A percentile compares a stretch with the other conserved stretches of the same genome.
Evolutionary conservation across 1,140 invertebrate genomes (phyloP).

Genomic region (Drosophila dunni): DNA sequence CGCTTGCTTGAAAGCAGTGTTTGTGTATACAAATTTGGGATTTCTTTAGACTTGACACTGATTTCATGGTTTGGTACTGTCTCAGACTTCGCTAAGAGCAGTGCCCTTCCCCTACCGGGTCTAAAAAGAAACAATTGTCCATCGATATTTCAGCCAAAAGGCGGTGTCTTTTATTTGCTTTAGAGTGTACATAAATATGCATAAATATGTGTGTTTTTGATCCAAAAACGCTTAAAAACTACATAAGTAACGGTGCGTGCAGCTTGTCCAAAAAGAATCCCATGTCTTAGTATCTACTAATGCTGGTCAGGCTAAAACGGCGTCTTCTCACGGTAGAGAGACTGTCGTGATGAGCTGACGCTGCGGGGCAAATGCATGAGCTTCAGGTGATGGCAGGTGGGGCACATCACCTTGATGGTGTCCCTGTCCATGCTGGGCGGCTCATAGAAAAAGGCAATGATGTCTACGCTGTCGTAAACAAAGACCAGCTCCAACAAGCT

Average conservation of each 20-base stretch:
- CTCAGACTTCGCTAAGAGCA: too few relatives aligned
- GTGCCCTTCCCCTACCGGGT: too few relatives aligned
- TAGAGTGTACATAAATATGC: slow-evolving; percentile 56
- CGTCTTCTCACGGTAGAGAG: slow-evolving; percentile 71
- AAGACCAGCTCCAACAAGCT: slow-evolving; percentile 86
- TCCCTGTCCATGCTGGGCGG: slow-evolving; percentile 66
- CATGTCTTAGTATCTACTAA: slow-evolving; percentile 10
- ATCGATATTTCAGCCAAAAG: slow-evolving; percentile 17
- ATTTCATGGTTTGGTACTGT: too few relatives aligned
- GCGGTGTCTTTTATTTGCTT: slow-evolving; percentile 55
- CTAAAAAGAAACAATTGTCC: neutral
- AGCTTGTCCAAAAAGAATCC: slow-evolving; percentile 46
- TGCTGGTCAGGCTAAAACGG: slow-evolving; percentile 49
- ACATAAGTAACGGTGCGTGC: slow-evolving; percentile 74
- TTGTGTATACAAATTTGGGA: too few relatives aligned
- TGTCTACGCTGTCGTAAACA: slow-evolving; percentile 84
- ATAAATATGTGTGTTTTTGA: slow-evolving; percentile 30
- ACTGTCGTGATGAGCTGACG: slow-evolving; percentile 63
- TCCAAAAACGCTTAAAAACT: slow-evolving; percentile 43
- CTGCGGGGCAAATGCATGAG: slow-evolving; percentile 66
- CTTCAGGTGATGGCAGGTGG: slow-evolving; percentile 72
- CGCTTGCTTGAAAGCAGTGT: too few relatives aligned
- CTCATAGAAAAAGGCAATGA: slow-evolving; percentile 85
- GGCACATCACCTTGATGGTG: slow-evolving; percentile 66
- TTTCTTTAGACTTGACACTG: too few relatives aligned